phyloP scores from a whole-genome alignment of 2,113 vertebrate genomes.

The Saguinus imperator region DNA sequence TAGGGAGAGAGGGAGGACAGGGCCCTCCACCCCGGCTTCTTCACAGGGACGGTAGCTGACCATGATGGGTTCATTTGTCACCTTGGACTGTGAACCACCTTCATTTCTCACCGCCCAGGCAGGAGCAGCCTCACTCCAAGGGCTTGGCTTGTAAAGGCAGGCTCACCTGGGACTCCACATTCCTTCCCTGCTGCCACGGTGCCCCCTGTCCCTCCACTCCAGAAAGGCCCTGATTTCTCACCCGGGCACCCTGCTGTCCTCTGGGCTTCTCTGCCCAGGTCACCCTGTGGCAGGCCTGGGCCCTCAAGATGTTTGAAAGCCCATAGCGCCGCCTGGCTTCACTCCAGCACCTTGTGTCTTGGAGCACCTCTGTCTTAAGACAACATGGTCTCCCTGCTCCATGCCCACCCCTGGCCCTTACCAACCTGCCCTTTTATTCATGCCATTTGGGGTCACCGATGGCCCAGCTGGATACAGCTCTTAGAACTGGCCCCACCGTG shows the following conservation, averaged over 20 bases:
- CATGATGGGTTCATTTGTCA: background rate
- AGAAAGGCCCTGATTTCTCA: background rate
- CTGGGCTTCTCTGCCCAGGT: background rate
- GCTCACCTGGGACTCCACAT: background rate
- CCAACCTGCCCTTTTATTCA: background rate
- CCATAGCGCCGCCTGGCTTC: background rate
- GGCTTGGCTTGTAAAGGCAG: background rate
- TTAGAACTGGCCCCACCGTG: background rate
- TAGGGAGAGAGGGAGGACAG: background rate
- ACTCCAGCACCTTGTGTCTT: background rate
- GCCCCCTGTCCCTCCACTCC: accelerated
- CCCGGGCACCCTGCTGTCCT: background rate
- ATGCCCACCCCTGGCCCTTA: no score
- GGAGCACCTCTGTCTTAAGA: background rate
- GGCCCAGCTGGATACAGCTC: background rate
- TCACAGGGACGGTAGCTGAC: background rate
- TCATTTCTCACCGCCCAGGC: background rate
- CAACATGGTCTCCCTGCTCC: background rate
- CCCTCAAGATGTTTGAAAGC: background rate
- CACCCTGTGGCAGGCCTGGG: background rate
- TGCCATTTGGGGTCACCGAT: background rate
- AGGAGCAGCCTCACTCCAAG: no score
- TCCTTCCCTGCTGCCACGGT: no score
- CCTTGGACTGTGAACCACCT: background rate
- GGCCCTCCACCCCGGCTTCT: no score